Percentiles rank a stretch among this genome's conserved stretches.
phyloP scores from a whole-genome alignment of 1,140 invertebrate species.

The Wiebesia pumilae region DNA sequence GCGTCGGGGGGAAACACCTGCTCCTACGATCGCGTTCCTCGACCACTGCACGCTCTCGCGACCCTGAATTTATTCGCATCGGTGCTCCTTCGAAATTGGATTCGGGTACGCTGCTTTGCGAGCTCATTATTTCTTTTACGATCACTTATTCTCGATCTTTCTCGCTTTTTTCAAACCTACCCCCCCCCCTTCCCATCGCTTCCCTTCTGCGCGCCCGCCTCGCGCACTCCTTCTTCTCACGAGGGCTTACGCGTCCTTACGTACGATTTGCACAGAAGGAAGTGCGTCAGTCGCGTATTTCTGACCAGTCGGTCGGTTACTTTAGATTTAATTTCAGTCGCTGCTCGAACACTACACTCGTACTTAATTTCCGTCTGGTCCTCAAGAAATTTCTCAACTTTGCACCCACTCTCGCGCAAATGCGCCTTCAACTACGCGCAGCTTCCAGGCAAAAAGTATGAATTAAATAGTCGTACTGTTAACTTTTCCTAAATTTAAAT shows the following conservation, averaged over 20 bases:
- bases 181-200: too few species aligned
- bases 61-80: slow-evolving; percentile 53
- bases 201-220: too few species aligned
- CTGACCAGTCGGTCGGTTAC: not conserved
- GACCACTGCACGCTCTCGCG: slow-evolving; percentile 11
- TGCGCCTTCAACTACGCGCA: too few species aligned
- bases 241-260: not conserved
- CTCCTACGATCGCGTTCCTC: slow-evolving; percentile 26
- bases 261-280: not conserved
- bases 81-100: slow-evolving; percentile 47
- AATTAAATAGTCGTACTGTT: too few species aligned
- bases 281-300: not conserved
- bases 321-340: not conserved
- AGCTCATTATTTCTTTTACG: slow-evolving; percentile 51
- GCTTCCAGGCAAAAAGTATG: too few species aligned
- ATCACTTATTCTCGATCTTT: slow-evolving; percentile 20
- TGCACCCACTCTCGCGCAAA: too few species aligned
- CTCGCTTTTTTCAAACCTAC: not conserved
- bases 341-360: not conserved
- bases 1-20: slow-evolving; percentile 43
- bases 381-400: not conserved
- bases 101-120: slow-evolving; percentile 43
- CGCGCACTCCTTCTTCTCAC: not conserved
- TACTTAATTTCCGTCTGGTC: not conserved
- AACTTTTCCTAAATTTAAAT: too few species aligned